Percentiles rank a stretch among this genome's conserved stretches.
Evolutionary conservation across 2,797 vertebrate species (phyloP).

Genomic region (Chlorospingus flavigularis): DNA sequence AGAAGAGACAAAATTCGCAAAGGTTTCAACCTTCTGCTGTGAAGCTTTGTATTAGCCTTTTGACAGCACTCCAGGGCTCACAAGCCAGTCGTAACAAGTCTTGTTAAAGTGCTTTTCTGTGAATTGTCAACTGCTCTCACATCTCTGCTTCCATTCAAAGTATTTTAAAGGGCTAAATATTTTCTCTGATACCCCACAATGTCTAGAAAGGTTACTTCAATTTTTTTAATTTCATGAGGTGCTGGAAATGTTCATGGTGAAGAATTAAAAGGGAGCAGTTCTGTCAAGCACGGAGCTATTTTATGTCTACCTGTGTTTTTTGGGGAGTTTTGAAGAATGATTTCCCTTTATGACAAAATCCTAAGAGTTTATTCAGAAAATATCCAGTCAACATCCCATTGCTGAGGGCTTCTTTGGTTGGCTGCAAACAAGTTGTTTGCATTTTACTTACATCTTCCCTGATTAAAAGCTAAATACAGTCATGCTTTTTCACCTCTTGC

Average conservation of each 20-base stretch:
- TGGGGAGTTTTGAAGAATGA: not conserved
- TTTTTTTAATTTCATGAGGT: not conserved
- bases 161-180: not conserved
- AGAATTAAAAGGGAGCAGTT: not conserved
- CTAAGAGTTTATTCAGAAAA: not conserved
- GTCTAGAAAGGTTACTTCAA: not conserved
- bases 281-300: not conserved
- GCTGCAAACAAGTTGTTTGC: not conserved
- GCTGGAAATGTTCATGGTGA: not conserved
- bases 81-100: not conserved
- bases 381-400: not conserved
- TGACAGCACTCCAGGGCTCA: constrained; percentile 1
- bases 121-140: not conserved
- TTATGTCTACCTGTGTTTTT: not conserved
- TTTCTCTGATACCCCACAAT: not conserved
- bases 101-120: constrained; percentile 12
- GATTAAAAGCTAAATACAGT: not conserved
- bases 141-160: not conserved
- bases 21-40: not conserved
- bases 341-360: not conserved
- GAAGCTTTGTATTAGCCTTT: constrained; percentile 7
- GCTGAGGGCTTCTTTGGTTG: not conserved
- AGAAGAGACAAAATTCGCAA: not conserved
- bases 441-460: fast-evolving
- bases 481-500: not conserved